Evolutionary conservation across 2,888 invertebrate species (phyloP), one percentile per base, ranked within the genome.

Genomic region (Zygothrica quintamaculata): DNA sequence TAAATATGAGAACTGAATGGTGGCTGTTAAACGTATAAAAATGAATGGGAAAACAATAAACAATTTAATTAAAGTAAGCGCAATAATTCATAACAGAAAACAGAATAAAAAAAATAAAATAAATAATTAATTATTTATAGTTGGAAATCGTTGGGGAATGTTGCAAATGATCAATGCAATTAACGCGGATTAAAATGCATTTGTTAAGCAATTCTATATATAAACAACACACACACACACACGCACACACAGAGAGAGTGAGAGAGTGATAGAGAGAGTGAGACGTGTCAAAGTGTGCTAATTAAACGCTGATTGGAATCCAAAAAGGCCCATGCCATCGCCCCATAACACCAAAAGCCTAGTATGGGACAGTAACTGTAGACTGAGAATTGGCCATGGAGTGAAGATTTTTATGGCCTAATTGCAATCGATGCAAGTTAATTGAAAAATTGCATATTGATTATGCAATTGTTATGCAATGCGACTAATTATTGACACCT

Each of bases 381-480:
- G 18, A 22, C 2, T 22, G n/a, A 5, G n/a, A 31, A 8, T 9
- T n/a, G n/a, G 31, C 1, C 3, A 31, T 31, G 2, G n/a, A 31
- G 6, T 31, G n/a, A n/a, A 13, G 11, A 7, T 12, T 8, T 4
- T 13, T 5, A 34, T 31, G 29, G 60, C 51, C 60, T 59, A 71
- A 78, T 59, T 71, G 71, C 65, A 65, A 61, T 42, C 44, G 57
- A 65, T 72, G 59, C 59, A 34, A 67, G 53, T 77, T 68, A 72
- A 74, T 74, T 73, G 29, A 68, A 76, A 68, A 76, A 74, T 71
- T 74, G 65, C 80, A 76, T 78, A 82, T 74, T 80, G 84, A 80
- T 87, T 78, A 84, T 84, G 80, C 84, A 85, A 76, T 85, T 88
- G 84, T 74, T 73, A 68, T 74, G 72, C 72, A 71, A 73, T 71